Evolutionary conservation across 1,140 invertebrate genomes (phyloP), one percentile per base, ranked within the genome.

Genomic region (Orchestia grillus): DNA sequence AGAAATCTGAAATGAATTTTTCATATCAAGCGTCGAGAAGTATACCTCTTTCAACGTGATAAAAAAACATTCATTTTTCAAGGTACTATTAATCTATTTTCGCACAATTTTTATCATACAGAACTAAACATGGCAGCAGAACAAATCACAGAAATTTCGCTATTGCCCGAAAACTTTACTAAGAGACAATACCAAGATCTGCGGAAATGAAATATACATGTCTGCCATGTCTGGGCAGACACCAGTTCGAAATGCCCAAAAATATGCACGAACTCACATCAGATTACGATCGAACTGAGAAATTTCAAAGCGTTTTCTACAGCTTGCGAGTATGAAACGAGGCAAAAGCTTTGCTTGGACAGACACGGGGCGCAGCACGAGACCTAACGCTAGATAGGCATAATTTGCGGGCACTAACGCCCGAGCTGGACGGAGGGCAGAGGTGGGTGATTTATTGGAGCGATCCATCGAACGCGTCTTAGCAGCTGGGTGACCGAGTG

Each of bases 391-490:
- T 77, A 94, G 92, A 94, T 94, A 94, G 44, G 92, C 92, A n/a
- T 94, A 41, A 94, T 94, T 44, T 45, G 16, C 44, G 41, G 41
- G 92, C 92, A 94, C 92, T 44, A 94, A 94, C 92, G 92, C 92
- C 92, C 92, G 4, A 42, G 88, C 88, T 42, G 87, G 41, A n/a
- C 87, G 47, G 6, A 87, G 88, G 11, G 28, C 88, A 42, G 8
- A 90, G 88, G 0, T 0, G 36, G 23, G 4, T 42, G 88, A 90
- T 90, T 90, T 90, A 90, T 90, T 42, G 41, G 88, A 19, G 11
- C 41, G 62, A 77, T 77, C 28, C 62, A 23, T 77, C 62, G 62
- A 77, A 36, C 62, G 62, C 62, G 36, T 77, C 62, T 77, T 28
- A 77, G 62, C 62, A 77, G 36, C 62, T 77, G 62, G 28, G 36